Evolutionary conservation across 1,140 invertebrate genomes (phyloP).

Genomic region (Drosophila neocordata): DNA sequence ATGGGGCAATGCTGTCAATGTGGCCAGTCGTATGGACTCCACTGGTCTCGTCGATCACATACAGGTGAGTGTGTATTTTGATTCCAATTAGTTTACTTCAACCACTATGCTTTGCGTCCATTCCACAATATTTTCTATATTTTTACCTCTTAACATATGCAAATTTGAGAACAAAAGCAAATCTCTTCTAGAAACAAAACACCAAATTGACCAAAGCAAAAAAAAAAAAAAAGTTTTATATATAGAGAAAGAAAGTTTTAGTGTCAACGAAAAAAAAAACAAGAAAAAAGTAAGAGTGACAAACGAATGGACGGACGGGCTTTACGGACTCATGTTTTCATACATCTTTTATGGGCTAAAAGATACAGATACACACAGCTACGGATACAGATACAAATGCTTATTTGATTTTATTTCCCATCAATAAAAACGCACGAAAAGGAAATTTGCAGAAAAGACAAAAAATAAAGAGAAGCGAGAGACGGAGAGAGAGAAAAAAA

Average conservation of each 20-base stretch:
- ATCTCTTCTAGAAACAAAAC: not conserved
- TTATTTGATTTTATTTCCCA: constrained; percentile 73
- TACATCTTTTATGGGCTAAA: constrained; percentile 20
- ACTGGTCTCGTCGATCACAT: constrained; percentile 92
- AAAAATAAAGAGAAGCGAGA: constrained; percentile 30
- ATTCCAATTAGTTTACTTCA: constrained; percentile 21
- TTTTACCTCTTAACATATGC: not conserved
- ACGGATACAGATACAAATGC: constrained; percentile 45
- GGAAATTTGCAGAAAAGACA: constrained; percentile 44
- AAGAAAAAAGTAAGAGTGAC: constrained; percentile 2
- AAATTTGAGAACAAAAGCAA: not conserved
- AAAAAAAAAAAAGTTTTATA: constrained; percentile 31
- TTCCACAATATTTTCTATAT: too few relatives aligned
- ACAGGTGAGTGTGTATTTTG: constrained; percentile 87
- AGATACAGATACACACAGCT: constrained; percentile 3
- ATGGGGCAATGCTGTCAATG: constrained; percentile 96
- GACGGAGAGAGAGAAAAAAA: not conserved
- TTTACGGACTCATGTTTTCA: constrained; percentile 13
- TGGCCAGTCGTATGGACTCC: constrained; percentile 94
- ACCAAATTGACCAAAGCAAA: constrained; percentile 68
- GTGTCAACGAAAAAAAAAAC: constrained; percentile 36
- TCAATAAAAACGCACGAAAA: constrained; percentile 56
- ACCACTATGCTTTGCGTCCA: not conserved
- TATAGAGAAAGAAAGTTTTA: constrained; percentile 32
- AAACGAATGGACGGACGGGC: not conserved